These are phyloP conservation scores for Tragopan temminckii DNA, from an alignment of 2,797 vertebrate species.

Conservation along the genomic window DNA sequence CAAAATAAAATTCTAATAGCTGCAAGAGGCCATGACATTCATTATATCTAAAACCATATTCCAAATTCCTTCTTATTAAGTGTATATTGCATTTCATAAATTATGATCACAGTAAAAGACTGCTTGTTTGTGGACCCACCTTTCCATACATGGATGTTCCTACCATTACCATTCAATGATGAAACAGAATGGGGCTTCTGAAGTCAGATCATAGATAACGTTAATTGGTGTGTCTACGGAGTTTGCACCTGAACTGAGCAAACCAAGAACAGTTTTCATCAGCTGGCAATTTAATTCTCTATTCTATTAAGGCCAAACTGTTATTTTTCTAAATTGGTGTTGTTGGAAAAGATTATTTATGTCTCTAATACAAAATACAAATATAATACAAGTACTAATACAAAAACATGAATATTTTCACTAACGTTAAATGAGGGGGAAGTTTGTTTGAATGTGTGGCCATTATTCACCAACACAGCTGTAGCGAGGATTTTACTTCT, in stretches of 20 bases:
- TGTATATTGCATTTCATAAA: not conserved
- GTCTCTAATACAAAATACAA: conserved; percentile 16
- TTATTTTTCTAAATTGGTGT: conserved; percentile 56
- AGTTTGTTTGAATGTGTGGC: not conserved
- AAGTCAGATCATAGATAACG: not conserved
- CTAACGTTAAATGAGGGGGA: not conserved
- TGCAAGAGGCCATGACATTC: not conserved
- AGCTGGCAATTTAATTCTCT: conserved; percentile 29
- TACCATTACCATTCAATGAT: not conserved
- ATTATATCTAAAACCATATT: not conserved
- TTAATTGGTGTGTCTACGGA: not conserved
- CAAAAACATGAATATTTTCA: conserved; percentile 25
- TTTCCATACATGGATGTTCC: not conserved
- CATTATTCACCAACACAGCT: not conserved
- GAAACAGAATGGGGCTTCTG: conserved; percentile 2
- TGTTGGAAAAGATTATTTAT: conserved; percentile 44
- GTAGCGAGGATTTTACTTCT: not conserved
- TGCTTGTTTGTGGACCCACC: not conserved
- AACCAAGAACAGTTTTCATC: conserved; percentile 17
- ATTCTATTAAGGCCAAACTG: conserved; percentile 43
- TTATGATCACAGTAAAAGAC: not conserved
- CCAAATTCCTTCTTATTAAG: conserved; percentile 2
- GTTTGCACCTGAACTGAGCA: conserved; percentile 34
- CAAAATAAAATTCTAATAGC: conserved; percentile 27
- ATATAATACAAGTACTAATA: conserved; percentile 22